A percentile compares a stretch with the other conserved stretches of the same genome.
These are phyloP conservation scores for Ophion ventricosus DNA, from an alignment of 2,888 invertebrate genomes.

Conservation along the genomic window DNA sequence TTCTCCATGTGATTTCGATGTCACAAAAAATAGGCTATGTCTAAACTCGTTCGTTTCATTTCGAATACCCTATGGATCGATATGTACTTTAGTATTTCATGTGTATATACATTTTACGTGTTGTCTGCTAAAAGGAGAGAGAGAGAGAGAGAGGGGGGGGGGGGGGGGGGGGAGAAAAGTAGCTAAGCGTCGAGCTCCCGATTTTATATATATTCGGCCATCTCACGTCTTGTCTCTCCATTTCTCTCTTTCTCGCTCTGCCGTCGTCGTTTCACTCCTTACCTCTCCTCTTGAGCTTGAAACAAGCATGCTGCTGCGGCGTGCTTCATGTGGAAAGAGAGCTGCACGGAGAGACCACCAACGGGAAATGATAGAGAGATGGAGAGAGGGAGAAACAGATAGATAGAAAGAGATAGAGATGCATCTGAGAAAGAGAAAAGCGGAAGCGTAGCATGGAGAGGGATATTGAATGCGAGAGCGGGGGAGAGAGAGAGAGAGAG, in stretches of 20 bases:
- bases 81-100: constrained; percentile 1
- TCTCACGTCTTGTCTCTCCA: constrained; percentile 18
- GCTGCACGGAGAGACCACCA: constrained; percentile 39
- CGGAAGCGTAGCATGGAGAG: constrained; percentile 13
- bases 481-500: constrained; percentile 11
- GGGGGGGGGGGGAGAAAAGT: constrained; percentile 6
- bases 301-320: constrained; percentile 63
- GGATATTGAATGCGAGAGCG: constrained; percentile 29
- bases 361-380: constrained; percentile 52
- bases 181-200: constrained; percentile 26
- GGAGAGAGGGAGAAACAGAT: constrained; percentile 37
- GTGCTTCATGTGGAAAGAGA: constrained; percentile 57
- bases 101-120: constrained; percentile 3
- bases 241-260: constrained; percentile 28
- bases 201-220: constrained; percentile 4
- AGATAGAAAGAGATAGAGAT: constrained; percentile 37
- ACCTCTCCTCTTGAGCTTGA: constrained; percentile 59
- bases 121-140: not conserved
- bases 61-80: constrained; percentile 3
- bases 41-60: not conserved
- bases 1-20: not conserved
- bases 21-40: not conserved
- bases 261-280: constrained; percentile 34
- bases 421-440: constrained; percentile 36
- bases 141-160: constrained; percentile 1